A percentile compares a stretch with the other conserved stretches of the same genome.
Conservation (phyloP, 2,113 vertebrate genomes). For the Podarcis raffonei region DNA sequence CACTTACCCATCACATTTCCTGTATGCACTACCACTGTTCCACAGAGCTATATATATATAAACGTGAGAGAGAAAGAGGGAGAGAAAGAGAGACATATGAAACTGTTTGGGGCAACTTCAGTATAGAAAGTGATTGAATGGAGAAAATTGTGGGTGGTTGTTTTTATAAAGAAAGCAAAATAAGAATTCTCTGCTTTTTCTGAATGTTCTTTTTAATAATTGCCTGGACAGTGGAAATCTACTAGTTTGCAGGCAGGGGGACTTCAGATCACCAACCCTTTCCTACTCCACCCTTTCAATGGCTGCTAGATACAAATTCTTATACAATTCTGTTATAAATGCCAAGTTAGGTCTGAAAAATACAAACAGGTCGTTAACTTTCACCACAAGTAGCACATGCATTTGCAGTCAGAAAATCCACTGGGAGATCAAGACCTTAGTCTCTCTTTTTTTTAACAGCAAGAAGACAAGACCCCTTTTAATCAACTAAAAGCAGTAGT, state of each 20-base stretch:
- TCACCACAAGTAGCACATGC: neutral
- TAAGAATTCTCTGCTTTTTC: neutral
- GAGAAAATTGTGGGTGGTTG: neutral
- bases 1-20: constrained; percentile 69
- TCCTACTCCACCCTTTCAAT: neutral
- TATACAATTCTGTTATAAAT: neutral
- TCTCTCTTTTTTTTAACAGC: neutral
- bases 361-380: neutral
- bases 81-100: constrained; percentile 4
- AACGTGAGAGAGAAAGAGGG: too few species aligned
- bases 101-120: constrained; percentile 26
- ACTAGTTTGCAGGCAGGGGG: too few species aligned
- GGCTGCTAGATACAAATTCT: neutral
- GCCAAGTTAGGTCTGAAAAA: neutral
- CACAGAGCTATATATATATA: constrained; percentile 68
- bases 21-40: constrained; percentile 78
- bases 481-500: constrained; percentile 8
- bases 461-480: neutral
- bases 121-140: neutral
- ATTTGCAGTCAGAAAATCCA: neutral
- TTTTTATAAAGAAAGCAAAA: neutral
- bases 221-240: too few species aligned
- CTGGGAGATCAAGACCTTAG: neutral
- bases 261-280: neutral
- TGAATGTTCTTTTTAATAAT: neutral